These are phyloP conservation scores for Hippocampus zosterae DNA, from an alignment of 2,113 vertebrate species.

Conservation along the genomic window DNA sequence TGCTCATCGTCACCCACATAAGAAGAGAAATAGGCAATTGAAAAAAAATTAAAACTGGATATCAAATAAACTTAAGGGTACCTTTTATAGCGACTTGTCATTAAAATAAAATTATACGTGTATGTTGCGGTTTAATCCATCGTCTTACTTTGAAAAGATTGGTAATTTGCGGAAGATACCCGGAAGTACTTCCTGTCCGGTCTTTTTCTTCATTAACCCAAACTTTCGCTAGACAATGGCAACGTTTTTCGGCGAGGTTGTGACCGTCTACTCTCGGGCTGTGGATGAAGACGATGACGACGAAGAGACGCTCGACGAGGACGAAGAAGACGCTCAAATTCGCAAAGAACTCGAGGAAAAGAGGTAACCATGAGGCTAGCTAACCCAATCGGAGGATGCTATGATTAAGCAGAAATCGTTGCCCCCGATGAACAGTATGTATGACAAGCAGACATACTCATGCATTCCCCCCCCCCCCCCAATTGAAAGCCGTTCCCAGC, in stretches of 20 bases:
- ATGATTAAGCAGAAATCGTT: not conserved
- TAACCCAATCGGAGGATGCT: constrained; percentile 11
- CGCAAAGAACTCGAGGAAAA: constrained; percentile 66
- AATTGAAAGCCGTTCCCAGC: not conserved
- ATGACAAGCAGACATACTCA: not conserved
- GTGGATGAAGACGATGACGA: constrained; percentile 73
- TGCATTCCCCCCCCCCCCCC: not conserved
- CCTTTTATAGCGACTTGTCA: not conserved
- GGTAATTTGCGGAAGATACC: not conserved
- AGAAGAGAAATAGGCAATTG: no score
- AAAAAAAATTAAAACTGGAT: no score
- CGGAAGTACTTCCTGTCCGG: not conserved
- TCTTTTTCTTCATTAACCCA: not conserved
- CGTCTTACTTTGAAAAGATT: not conserved
- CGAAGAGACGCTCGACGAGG: constrained; percentile 58
- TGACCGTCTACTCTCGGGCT: constrained; percentile 71
- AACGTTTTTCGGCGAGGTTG: constrained; percentile 75
- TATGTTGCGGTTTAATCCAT: no score
- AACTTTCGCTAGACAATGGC: constrained; percentile 62
- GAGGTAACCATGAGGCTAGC: constrained; percentile 37
- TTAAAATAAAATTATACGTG: not conserved
- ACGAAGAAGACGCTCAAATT: constrained; percentile 72
- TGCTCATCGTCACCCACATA: no score
- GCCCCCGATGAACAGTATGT: not conserved
- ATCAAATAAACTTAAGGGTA: no score